Percentiles rank a stretch among this genome's conserved stretches.
Evolutionary conservation across 2,797 vertebrate species (phyloP).

Genomic region (Macropus fuliginosus): DNA sequence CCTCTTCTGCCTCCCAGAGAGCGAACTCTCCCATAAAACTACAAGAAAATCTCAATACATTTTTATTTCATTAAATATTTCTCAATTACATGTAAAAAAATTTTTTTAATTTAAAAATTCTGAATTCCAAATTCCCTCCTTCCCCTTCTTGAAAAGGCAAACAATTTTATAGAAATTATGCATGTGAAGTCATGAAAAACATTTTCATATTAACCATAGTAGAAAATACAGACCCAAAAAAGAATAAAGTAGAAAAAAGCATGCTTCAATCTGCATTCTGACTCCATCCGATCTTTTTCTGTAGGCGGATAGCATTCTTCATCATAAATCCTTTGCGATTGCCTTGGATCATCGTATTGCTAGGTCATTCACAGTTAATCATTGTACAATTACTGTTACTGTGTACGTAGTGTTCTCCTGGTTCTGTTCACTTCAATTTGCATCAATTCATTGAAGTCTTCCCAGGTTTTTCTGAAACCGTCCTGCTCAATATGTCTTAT

Average conservation of each 20-base stretch:
- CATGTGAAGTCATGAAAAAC: background rate
- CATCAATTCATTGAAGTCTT: background rate
- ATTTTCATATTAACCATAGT: background rate
- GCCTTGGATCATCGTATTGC: background rate
- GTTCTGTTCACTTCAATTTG: background rate
- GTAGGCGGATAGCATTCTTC: no score
- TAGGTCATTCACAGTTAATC: background rate
- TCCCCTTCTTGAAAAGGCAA: background rate
- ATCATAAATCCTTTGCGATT: no score
- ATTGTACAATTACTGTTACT: background rate
- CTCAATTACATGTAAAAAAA: background rate
- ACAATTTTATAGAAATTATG: background rate
- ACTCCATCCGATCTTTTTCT: background rate
- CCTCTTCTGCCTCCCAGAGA: background rate
- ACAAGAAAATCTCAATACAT: background rate
- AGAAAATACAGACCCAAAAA: no score
- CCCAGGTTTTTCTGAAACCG: background rate
- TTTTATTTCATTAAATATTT: background rate
- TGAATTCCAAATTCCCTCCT: background rate
- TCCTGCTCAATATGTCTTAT: background rate
- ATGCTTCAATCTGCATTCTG: background rate
- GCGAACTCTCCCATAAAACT: background rate
- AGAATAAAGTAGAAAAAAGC: no score
- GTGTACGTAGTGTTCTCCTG: background rate
- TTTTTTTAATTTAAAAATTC: background rate